Base-by-base conservation (phyloP, 2,888 invertebrate species). In the Pachliopta kotzebuea region DNA sequence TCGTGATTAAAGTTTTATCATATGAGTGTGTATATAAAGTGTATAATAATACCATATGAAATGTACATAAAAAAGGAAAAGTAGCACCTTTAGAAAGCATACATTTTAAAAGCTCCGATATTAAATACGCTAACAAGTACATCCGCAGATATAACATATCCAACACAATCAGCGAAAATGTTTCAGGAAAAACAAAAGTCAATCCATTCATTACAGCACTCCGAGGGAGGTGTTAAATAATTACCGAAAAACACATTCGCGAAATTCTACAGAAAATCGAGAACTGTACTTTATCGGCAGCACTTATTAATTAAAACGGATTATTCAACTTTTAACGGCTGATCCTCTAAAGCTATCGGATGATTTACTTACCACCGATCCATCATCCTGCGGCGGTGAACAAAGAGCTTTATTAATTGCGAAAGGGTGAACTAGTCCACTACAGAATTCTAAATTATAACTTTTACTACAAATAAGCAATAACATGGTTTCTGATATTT, bases 341-440 rank as follows among this genome's bases (percentile, higher is more conserved):
- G 65, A 63, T 68, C 61, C 52, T 60, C 56, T 62, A 69, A 69
- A 68, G 69, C 69, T 63, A 64, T 66, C 63, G 60, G 65, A 68
- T 67, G 67, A 66, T 71, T 66, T 83, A 87, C 90, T 88, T 78
- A 92, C 92, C 91, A 92, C 85, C 73, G 90, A 91, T 85, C 92
- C 92, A 76, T 92, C 92, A 80, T 90, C 89, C 92, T 92, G 81
- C 67, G 79, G 74, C 87, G 88, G 81, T 84, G 79, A 84, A 89
- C 83, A 89, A 81, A 86, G 81, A 85, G 76, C 74, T 79, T 80
- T 83, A 78, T 79, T 78, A 79, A 81, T 79, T 72, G 73, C 73
- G 71, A 73, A 72, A 74, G 72, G 72, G 71, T 56, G 42, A 72
- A 74, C 76, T 73, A 70, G 69, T 56, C 50, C 24, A 54, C 54